Percentiles rank a stretch among this genome's conserved stretches.
Evolutionary conservation across 1,140 invertebrate species (phyloP).

Genomic region (Bombus huntii): DNA sequence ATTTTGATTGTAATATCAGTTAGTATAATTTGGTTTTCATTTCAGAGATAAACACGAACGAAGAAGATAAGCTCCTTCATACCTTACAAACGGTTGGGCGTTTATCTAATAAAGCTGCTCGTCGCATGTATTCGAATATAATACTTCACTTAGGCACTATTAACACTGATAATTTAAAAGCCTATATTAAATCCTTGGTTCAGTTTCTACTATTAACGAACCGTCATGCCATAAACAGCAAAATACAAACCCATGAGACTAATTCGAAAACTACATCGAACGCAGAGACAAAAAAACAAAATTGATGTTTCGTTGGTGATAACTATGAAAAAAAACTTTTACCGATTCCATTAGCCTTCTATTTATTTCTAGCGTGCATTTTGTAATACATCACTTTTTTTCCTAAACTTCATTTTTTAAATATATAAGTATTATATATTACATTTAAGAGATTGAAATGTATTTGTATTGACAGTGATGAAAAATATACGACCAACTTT

Average conservation of each 20-base stretch:
- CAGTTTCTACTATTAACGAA: conserved; percentile 85
- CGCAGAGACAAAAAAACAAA: not conserved
- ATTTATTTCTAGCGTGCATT: conserved; percentile 5
- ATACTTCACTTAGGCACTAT: conserved; percentile 84
- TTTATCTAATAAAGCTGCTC: conserved; percentile 87
- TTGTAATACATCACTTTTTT: not conserved
- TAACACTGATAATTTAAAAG: conserved; percentile 84
- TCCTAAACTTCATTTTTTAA: not conserved
- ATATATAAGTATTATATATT: not conserved
- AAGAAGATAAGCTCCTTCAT: conserved; percentile 86
- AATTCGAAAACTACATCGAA: not conserved
- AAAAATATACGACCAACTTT: not conserved
- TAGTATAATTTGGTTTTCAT: conserved; percentile 28
- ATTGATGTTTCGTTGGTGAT: not conserved
- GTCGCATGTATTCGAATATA: conserved; percentile 86
- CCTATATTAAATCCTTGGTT: conserved; percentile 85
- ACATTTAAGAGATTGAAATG: not conserved
- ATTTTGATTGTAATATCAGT: not conserved
- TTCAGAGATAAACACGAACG: conserved; percentile 82
- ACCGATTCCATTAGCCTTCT: not conserved
- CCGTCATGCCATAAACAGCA: conserved; percentile 80
- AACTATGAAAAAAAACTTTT: not conserved
- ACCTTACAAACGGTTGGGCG: conserved; percentile 88
- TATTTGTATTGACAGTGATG: not conserved
- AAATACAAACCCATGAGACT: conserved; percentile 39